Base-by-base conservation (phyloP, 53 echinoderm and acorn worm genomes). In the Stichopus horrens region DNA sequence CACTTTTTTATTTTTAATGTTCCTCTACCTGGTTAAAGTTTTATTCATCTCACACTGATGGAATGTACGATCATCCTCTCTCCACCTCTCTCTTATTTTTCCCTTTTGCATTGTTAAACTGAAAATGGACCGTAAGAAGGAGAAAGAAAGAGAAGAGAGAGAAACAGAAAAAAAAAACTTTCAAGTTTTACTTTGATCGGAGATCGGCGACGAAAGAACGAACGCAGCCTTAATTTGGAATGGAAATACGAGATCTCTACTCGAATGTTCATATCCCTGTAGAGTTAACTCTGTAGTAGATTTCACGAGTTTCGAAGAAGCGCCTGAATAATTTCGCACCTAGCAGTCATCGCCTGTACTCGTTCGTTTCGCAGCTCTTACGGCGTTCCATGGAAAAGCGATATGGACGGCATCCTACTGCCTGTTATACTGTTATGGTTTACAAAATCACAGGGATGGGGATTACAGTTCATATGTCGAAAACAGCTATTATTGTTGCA, bases 321-420 rank as follows among this genome's bases (percentile, higher is more conserved):
- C 81, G 81, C 81, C 21, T 81, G 81, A 81, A 81, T 81, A 81
- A 81, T 81, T 81, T 81, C 81, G 58, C 81, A 81, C 81, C 81
- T 58, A 56, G 37, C n/a, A 58, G 57, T 81, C 81, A 56, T 18
- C 57, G 58, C 71, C 14, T 71, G 37, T 18, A n/a, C 71, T 81
- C 21, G 56, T n/a, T 13, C 57, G 58, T 57, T 57, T 81, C 81
- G 8, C 6, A 21, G 81, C 57, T 57, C 58, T 19, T 57, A 81
- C 81, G 55, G 81, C 81, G 81, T 22, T 81, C 58, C 81, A 81
- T 37, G 37, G 63, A 13, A 63, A 63, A 71, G 71, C 23, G 52
- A 75, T 75, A 8, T 19, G 37, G 37, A 37, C 37, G 37, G 37
- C 37, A 37, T 37, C 37, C 37, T 37, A 37, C 37, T 37, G 37